These are phyloP conservation scores for Norana najaformis DNA, from an alignment of 2,888 invertebrate species.

Conservation along the genomic window DNA sequence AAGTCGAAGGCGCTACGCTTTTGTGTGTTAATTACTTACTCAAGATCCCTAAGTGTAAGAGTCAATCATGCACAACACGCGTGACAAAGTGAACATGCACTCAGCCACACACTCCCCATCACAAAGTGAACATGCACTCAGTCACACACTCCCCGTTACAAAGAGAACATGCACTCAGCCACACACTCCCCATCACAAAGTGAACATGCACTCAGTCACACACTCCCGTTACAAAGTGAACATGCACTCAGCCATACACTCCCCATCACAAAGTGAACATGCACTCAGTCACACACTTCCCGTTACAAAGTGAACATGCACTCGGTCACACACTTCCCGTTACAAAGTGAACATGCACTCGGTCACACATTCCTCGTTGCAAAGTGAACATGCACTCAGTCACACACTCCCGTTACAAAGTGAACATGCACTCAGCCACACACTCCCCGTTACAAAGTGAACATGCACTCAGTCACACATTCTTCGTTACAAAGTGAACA, in stretches of 20 bases:
- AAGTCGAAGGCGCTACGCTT: background rate
- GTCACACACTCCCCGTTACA: background rate
- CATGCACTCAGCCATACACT: no score
- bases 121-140: no score
- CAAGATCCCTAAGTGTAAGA: background rate
- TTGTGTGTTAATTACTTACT: background rate
- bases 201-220: no score
- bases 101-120: background rate
- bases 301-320: background rate
- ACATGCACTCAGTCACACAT: no score
- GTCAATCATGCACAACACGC: background rate
- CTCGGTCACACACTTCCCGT: background rate
- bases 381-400: no score
- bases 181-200: background rate
- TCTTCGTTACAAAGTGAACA: background rate
- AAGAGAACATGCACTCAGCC: no score
- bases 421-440: background rate
- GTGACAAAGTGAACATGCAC: background rate
- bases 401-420: background rate
- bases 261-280: no score
- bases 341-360: no score
- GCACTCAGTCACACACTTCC: background rate
- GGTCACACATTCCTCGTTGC: no score
- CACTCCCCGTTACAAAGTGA: background rate
- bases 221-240: background rate